A percentile compares a stretch with the other conserved stretches of the same genome.
phyloP scores from a whole-genome alignment of 2,113 vertebrate species.

The Haplotaxodon microlepis region DNA sequence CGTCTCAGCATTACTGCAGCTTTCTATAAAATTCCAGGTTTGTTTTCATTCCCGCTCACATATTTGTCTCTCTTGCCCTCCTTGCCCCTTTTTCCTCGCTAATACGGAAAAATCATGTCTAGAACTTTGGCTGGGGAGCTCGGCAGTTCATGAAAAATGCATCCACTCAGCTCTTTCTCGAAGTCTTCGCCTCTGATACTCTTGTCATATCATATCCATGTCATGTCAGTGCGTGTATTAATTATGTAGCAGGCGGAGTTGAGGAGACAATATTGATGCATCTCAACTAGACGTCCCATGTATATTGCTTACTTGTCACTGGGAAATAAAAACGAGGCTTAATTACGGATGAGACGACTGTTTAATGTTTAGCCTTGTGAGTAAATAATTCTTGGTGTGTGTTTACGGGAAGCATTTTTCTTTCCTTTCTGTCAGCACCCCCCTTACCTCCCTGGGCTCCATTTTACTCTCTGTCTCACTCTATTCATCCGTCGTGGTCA shows the following conservation, averaged over 20 bases:
- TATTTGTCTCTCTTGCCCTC: conserved; percentile 20
- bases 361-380: conserved; percentile 45
- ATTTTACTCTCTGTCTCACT: conserved; percentile 9
- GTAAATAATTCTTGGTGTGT: conserved; percentile 38
- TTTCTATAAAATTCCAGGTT: conserved; percentile 18
- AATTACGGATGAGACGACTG: conserved; percentile 39
- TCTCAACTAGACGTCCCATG: conserved; percentile 13
- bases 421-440: background rate
- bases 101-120: conserved; percentile 50
- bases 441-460: background rate
- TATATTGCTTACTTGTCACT: conserved; percentile 25
- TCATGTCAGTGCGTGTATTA: conserved; percentile 60
- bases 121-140: conserved; percentile 53
- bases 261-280: conserved; percentile 48
- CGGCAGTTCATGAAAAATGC: conserved; percentile 68
- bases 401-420: conserved; percentile 20
- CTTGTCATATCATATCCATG: conserved; percentile 71
- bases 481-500: conserved; percentile 24
- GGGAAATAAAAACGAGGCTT: conserved; percentile 39
- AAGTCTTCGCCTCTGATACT: conserved; percentile 57
- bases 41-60: conserved; percentile 20
- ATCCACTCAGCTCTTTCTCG: conserved; percentile 46
- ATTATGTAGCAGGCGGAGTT: conserved; percentile 59
- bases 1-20: background rate
- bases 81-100: background rate